Evolutionary conservation across 2,113 vertebrate genomes (phyloP), one percentile per base, ranked within the genome.

Genomic region (Peromyscus polionotus): DNA sequence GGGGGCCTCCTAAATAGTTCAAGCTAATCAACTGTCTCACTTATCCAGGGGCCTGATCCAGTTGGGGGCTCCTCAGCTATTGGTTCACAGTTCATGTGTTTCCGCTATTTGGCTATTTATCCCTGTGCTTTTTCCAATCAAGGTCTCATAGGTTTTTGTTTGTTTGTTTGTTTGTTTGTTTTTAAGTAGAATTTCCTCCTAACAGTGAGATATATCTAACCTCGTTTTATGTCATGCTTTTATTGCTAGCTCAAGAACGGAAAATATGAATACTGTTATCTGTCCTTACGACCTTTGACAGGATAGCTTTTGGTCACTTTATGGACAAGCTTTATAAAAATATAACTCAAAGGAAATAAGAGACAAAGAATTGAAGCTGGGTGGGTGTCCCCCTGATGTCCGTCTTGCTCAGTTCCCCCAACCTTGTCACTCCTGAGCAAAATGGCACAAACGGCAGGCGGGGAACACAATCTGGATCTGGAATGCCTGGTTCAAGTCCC

Each of bases 241-340:
- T 24, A 95, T 92, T 93, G 24, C 2, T 80, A 70, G 12, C 13
- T 88, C 10, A 94, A 33, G 48, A 88, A 94, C 87, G 88, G 45
- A 72, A 72, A 54, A 75, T 65, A 77, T 79, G 36, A 90, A 63
- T 83, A 90, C 68, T 88, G 1, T 48, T 48, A n/a, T 86, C 11
- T 63, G 87, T 73, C 26, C 54, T 90, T 77, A 92, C 91, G 36
- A 63, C 36, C 36, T 77, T 85, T 87, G 45, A 61, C 26, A 94
- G 17, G 92, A 59, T 67, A 28, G 45, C 16, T 80, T 87, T 92
- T 90, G 70, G 90, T 83, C 28, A 73, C 11, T 87, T 88, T 68
- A 3, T 93, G 45, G 70, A 28, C 6, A 90, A 28, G 10, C 57
- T 94, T 96, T 90, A n/a, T 80, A 95, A 94, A 63, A 22, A 54